Base-by-base conservation (phyloP, 2,113 vertebrate species). In the Zosterops borbonicus region DNA sequence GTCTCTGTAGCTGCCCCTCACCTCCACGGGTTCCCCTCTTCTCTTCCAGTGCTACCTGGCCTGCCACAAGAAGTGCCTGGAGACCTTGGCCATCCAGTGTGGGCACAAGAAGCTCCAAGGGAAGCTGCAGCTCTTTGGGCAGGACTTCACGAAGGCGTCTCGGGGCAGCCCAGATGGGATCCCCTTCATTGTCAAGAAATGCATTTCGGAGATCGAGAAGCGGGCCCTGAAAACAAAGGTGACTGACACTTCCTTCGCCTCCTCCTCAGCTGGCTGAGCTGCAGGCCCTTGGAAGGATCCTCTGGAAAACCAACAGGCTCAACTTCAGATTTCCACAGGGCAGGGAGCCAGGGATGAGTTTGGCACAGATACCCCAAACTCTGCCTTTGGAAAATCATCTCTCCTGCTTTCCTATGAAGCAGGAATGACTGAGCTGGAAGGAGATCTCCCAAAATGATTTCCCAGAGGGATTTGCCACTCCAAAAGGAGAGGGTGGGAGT, bases 51-150 rank as follows among this genome's bases (percentile, higher is more conserved):
- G 99, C 97, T 99, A 98, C 95, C 96, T 99, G 93, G 98, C 99
- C 12, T 99, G 99, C 89, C 99, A 99, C 97, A 99, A 99, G 95
- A 99, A 99, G 90, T 99, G 99, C 28, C 96, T 99, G 97, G 99
- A 99, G 95, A 99, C 99, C 5, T 94, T 99, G 97, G 98, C 99
- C 92, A 99, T 99, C 95, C 99, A 99, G 92, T 99, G 99, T 0
- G 99, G 99, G 14, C 99, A 99, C 91, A 99, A 99, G 98, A 99
- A 99, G 80, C 98, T 99, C 39, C 99, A 98, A 83, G 99, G 99
- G 14, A 99, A 99, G 71, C 98, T 99, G 78, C 99, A 99, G 97
- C 98, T 99, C 55, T 99, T 99, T 0, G 99, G 99, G 62, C 98
- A 98, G 82, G 99, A 99, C 65, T 99, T 99, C 73, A 73, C 91